Percentiles rank a stretch among this genome's conserved stretches.
Conservation (phyloP, 2,888 invertebrate genomes). For the Meghimatium bilineatum region DNA sequence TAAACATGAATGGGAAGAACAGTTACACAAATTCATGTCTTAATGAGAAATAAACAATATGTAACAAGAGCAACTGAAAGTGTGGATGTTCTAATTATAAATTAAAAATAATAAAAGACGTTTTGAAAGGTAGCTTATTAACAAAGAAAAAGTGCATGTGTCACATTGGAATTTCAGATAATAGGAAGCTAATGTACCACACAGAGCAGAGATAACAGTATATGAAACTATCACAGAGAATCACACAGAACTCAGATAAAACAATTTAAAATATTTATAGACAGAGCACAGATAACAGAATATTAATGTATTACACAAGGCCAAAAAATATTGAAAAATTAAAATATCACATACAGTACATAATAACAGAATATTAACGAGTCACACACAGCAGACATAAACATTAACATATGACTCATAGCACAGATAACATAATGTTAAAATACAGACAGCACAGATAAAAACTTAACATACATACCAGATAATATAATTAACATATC, state of each 20-base stretch:
- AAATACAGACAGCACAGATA: not conserved
- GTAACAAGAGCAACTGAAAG: too few relatives aligned
- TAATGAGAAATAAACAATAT: too few relatives aligned
- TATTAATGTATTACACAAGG: not conserved
- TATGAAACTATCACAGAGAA: not conserved
- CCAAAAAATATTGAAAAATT: not conserved
- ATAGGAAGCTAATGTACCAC: not conserved
- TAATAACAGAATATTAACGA: too few relatives aligned
- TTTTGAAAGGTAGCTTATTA: too few relatives aligned
- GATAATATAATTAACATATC: not conserved
- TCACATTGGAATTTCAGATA: too few relatives aligned
- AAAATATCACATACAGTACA: not conserved
- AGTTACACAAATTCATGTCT: too few relatives aligned
- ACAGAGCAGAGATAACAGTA: not conserved
- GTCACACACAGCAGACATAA: not conserved
- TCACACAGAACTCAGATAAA: not conserved
- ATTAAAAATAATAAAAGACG: too few relatives aligned
- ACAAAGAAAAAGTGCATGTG: too few relatives aligned
- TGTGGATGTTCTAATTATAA: too few relatives aligned
- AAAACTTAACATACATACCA: too few relatives aligned
- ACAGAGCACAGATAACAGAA: not conserved
- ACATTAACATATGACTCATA: not conserved
- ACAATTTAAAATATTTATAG: too few relatives aligned
- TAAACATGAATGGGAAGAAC: too few relatives aligned
- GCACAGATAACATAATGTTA: not conserved